These are phyloP conservation scores for Copidosoma aretas DNA, from an alignment of 2,888 invertebrate genomes.

Conservation along the genomic window DNA sequence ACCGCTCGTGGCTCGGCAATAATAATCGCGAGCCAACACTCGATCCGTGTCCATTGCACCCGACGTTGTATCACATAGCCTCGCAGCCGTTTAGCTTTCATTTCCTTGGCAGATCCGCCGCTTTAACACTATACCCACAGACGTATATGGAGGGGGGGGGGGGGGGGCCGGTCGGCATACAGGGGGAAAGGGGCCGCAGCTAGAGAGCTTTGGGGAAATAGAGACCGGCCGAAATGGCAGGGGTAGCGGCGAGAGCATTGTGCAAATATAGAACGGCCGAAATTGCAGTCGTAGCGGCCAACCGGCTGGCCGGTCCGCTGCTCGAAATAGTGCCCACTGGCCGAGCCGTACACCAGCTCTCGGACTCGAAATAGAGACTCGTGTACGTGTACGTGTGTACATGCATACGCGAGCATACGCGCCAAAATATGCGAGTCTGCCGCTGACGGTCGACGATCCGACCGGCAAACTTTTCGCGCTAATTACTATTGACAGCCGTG, in stretches of 20 bases:
- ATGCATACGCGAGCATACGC: too few relatives aligned
- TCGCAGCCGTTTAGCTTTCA: conserved; percentile 29
- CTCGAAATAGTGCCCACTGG: conserved; percentile 36
- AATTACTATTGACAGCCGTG: conserved; percentile 28
- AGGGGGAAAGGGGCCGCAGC: background rate
- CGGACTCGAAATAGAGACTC: conserved; percentile 31
- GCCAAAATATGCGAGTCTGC: too few relatives aligned
- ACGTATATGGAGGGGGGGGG: background rate
- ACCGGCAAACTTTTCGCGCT: conserved; percentile 31
- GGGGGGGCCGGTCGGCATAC: background rate
- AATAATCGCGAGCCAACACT: too few relatives aligned
- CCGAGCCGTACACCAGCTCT: background rate
- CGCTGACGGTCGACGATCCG: background rate
- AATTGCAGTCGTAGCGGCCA: conserved; percentile 21
- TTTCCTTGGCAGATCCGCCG: conserved; percentile 26
- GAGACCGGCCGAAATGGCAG: conserved; percentile 35
- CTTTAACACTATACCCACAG: conserved; percentile 1
- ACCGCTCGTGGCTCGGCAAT: too few relatives aligned
- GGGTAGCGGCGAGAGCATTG: conserved; percentile 11
- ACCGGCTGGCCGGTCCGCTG: background rate
- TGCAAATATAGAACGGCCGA: conserved; percentile 37
- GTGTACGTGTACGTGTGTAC: conserved; percentile 6
- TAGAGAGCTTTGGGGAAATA: conserved; percentile 27
- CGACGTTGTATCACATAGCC: too few relatives aligned
- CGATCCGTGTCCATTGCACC: too few relatives aligned